A percentile compares a stretch with the other conserved stretches of the same genome.
These are phyloP conservation scores for Hyaena hyaena DNA, from an alignment of 2,113 vertebrate species.

Conservation along the genomic window DNA sequence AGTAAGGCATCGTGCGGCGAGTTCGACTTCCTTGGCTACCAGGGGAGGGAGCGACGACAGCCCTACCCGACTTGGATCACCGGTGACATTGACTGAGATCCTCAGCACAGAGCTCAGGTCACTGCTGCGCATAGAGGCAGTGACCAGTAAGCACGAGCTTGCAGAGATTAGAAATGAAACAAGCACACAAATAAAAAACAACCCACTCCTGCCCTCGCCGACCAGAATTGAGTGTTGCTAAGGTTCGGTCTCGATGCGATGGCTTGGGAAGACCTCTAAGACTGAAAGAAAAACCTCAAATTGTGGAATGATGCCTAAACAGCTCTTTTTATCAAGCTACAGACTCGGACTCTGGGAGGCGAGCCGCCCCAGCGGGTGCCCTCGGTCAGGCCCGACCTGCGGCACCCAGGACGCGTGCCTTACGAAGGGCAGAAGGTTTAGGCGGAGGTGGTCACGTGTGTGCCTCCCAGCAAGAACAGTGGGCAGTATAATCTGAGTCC, in stretches of 20 bases:
- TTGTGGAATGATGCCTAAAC: neutral
- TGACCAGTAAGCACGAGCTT: rapidly evolving
- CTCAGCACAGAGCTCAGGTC: neutral
- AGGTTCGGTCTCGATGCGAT: neutral
- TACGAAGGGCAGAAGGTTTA: neutral
- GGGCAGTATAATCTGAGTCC: neutral
- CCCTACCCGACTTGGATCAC: too few relatives aligned
- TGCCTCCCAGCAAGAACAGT: neutral
- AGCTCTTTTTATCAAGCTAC: neutral
- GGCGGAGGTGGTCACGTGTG: neutral
- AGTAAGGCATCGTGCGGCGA: neutral
- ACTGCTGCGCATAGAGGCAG: neutral
- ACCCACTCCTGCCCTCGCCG: neutral
- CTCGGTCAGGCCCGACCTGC: neutral
- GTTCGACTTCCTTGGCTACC: neutral
- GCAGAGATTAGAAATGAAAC: neutral
- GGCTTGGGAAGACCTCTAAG: neutral
- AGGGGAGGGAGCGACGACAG: too few relatives aligned
- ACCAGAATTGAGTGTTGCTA: neutral
- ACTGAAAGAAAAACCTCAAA: neutral
- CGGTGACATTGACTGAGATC: too few relatives aligned
- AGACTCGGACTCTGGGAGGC: neutral
- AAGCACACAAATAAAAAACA: neutral
- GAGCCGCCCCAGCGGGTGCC: neutral
- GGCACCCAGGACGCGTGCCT: rapidly evolving